These are phyloP conservation scores for Rhinatrema bivittatum DNA, from an alignment of 2,797 vertebrate species.

Conservation along the genomic window DNA sequence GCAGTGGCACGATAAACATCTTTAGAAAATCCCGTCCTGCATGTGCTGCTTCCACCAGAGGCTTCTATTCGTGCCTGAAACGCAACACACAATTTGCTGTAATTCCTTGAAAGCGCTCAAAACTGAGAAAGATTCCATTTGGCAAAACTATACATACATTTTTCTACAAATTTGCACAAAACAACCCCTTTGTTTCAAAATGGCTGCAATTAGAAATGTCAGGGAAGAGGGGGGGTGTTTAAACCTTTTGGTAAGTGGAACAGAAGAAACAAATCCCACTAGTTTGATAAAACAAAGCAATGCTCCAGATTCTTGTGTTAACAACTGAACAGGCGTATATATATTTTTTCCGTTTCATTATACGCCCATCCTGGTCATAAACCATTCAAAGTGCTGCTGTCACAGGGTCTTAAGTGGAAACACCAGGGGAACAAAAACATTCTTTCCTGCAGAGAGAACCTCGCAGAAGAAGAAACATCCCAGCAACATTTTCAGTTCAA, in stretches of 20 bases:
- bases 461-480: too few species aligned
- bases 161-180: constrained; percentile 55
- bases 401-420: constrained; percentile 48
- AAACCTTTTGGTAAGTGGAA: constrained; percentile 85
- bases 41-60: constrained; percentile 69
- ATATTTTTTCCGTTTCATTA: too few species aligned
- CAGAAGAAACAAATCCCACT: constrained; percentile 81
- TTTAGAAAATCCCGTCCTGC: constrained; percentile 90
- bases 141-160: constrained; percentile 30
- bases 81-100: constrained; percentile 41
- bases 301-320: constrained; percentile 65
- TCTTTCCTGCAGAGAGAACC: constrained; percentile 29
- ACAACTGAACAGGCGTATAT: constrained; percentile 61
- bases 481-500: too few species aligned
- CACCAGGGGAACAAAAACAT: constrained; percentile 25
- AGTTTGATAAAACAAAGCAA: constrained; percentile 66
- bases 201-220: constrained; percentile 70
- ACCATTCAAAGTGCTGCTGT: too few species aligned
- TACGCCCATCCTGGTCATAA: too few species aligned
- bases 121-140: constrained; percentile 42
- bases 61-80: constrained; percentile 78
- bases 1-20: constrained; percentile 75
- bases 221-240: constrained; percentile 92
- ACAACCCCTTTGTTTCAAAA: constrained; percentile 78
- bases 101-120: constrained; percentile 33